Conservation (phyloP, 2,113 vertebrate species). For the Centrocercus urophasianus region DNA sequence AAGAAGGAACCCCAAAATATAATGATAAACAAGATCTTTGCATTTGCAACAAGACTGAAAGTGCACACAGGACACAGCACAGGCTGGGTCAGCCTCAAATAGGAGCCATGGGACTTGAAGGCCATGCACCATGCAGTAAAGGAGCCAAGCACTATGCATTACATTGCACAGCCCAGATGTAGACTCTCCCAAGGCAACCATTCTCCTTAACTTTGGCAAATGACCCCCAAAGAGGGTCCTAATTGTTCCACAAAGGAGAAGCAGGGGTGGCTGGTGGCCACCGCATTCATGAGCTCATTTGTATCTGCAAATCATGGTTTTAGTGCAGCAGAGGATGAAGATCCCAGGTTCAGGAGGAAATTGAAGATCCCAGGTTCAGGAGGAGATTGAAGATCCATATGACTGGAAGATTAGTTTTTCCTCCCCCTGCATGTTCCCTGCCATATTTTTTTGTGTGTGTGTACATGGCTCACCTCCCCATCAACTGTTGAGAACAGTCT, state of each 20-base stretch:
- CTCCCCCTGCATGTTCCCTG: no score
- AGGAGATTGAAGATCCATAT: not conserved
- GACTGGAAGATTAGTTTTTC: not conserved
- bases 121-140: not conserved
- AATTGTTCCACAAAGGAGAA: not conserved
- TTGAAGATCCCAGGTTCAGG: not conserved
- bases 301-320: not conserved
- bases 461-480: not conserved
- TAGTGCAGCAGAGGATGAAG: not conserved
- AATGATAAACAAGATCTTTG: no score
- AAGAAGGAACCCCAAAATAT: not conserved
- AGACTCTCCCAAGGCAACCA: not conserved
- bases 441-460: not conserved
- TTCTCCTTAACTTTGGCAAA: not conserved
- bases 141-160: not conserved
- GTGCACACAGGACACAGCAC: not conserved
- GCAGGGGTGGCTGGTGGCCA: not conserved
- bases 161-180: not conserved
- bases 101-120: not conserved
- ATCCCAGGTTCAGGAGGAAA: not conserved
- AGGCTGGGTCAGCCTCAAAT: not conserved
- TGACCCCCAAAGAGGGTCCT: not conserved
- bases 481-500: not conserved
- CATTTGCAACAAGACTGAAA: not conserved
- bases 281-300: not conserved